Base-by-base conservation (phyloP, 2,888 invertebrate species). In the Steinernema scapterisci region DNA sequence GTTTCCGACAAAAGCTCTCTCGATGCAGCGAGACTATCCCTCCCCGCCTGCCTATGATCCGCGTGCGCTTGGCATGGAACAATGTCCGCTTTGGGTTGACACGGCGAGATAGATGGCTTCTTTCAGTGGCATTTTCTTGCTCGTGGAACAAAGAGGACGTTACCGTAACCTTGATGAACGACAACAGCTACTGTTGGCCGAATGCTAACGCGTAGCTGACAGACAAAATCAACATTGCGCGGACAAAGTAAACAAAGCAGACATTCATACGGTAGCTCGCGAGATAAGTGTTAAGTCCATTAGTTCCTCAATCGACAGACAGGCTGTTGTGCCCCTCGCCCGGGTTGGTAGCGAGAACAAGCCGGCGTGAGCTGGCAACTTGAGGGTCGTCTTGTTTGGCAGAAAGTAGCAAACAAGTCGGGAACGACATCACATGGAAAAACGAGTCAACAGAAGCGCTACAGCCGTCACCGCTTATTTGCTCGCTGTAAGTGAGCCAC, bases 151-250 rank as follows among this genome's bases (percentile, higher is more conserved):
- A 63, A 63, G 63, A 38, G 3, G 63, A 5, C 16, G 63, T 13
- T 63, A 63, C 63, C 63, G 63, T 63, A 63, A 25, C 63, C 54
- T 5, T 11, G 21, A 54, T 13, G 25, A 31, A 16, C 31, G 31
- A 63, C 63, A 63, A 63, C 63, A 63, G 63, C 31, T 63, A 63
- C 63, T 38, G 63, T 31, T 63, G 63, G 63, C 31, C 63, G 16
- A 13, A 38, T 63, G 63, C 63, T 63, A 27, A 63, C 63, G 63
- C 63, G 63, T 63, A 63, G 63, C 63, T 63, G 63, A 27, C 63
- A 63, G 63, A 63, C 63, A 63, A 63, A 63, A 63, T 31, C 63
- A 63, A 63, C 63, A 63, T 63, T 19, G 54, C 63, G 63, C 63
- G 63, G 31, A 25, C 31, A 63, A 63, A 63, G 63, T 13, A 63